Conservation (phyloP, 2,888 invertebrate genomes). For the Cantharis flavilabris region DNA sequence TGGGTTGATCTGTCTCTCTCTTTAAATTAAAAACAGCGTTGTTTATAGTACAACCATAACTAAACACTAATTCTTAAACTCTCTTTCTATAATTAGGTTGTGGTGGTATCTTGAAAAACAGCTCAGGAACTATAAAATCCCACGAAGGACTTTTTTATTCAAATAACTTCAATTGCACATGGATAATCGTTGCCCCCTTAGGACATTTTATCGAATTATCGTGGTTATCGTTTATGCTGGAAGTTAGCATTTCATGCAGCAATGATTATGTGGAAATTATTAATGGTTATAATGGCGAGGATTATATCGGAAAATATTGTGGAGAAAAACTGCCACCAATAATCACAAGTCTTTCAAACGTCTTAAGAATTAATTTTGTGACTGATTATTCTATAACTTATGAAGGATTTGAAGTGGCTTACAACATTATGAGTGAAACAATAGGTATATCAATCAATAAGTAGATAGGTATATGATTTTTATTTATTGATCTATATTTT, state of each 20-base stretch:
- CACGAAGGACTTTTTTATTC: constrained; percentile 62
- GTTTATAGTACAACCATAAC: no score
- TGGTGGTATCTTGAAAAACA: constrained; percentile 71
- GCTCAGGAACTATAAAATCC: constrained; percentile 67
- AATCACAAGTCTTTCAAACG: constrained; percentile 68
- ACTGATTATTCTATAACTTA: constrained; percentile 63
- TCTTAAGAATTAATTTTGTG: constrained; percentile 70
- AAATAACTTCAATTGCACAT: constrained; percentile 65
- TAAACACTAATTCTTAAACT: no score
- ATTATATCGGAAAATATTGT: constrained; percentile 64
- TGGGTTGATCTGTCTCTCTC: no score
- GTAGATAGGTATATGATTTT: background rate
- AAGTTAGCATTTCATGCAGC: constrained; percentile 59
- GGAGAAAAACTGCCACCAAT: constrained; percentile 68
- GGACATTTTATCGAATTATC: constrained; percentile 71
- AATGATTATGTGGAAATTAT: constrained; percentile 71
- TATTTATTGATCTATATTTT: constrained; percentile 27
- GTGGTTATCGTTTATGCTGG: constrained; percentile 75
- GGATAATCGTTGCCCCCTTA: constrained; percentile 75
- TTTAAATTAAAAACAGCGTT: no score
- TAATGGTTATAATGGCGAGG: constrained; percentile 62
- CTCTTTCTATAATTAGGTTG: constrained; percentile 57
- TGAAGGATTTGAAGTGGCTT: constrained; percentile 77
- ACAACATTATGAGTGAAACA: constrained; percentile 65
- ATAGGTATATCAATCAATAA: constrained; percentile 50